Percentiles rank a stretch among this genome's conserved stretches.
Evolutionary conservation across 2,797 vertebrate species (phyloP).

Genomic region (Sphaeramia orbicularis): DNA sequence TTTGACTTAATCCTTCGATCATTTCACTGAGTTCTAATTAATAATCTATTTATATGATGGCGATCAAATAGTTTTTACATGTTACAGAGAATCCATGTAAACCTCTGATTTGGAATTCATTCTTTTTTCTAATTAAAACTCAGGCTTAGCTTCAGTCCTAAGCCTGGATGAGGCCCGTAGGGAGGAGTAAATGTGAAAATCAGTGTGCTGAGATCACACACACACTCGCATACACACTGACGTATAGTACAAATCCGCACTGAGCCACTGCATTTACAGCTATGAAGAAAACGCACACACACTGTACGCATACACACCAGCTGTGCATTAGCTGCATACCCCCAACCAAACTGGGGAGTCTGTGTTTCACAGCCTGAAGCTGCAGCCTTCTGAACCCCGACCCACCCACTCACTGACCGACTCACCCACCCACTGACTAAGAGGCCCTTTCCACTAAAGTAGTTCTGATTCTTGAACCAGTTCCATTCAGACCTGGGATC

Average conservation of each 20-base stretch:
- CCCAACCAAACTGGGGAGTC: neutral
- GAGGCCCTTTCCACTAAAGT: too few relatives aligned
- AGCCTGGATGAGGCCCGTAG: neutral
- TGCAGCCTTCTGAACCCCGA: slow-evolving; percentile 29
- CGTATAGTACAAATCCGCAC: neutral
- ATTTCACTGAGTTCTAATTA: slow-evolving; percentile 37
- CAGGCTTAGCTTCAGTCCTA: neutral
- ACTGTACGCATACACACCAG: neutral
- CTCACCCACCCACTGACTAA: neutral
- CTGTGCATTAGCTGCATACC: slow-evolving; percentile 24
- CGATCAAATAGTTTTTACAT: slow-evolving; percentile 5
- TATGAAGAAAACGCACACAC: slow-evolving; percentile 31
- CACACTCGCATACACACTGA: slow-evolving; percentile 1
- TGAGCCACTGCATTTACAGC: slow-evolving; percentile 28
- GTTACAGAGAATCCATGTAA: slow-evolving; percentile 34
- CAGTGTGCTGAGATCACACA: neutral
- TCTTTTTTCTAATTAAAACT: neutral
- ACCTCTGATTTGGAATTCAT: slow-evolving; percentile 16
- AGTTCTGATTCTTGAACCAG: too few relatives aligned
- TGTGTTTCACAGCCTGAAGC: neutral
- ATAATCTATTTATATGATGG: slow-evolving; percentile 28
- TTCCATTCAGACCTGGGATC: too few relatives aligned
- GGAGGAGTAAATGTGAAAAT: slow-evolving; percentile 32
- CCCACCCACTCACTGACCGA: slow-evolving; percentile 5
- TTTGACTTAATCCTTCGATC: slow-evolving; percentile 37